These are phyloP conservation scores for Coreoperca whiteheadi DNA, from an alignment of 2,113 vertebrate species.

Conservation along the genomic window DNA sequence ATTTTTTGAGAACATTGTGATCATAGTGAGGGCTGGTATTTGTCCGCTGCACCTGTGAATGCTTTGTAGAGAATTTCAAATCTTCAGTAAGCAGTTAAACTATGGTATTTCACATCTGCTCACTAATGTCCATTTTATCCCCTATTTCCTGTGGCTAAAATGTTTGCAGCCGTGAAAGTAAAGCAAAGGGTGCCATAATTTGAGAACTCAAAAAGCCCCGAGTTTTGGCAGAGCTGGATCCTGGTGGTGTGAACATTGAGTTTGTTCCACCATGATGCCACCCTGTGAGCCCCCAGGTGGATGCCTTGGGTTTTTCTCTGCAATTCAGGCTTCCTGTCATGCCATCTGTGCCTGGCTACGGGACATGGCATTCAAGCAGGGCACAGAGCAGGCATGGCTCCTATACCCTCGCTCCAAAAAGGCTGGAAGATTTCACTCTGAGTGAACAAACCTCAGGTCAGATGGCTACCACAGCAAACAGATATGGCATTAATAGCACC, in stretches of 20 bases:
- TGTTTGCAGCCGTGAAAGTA: slow-evolving; percentile 32
- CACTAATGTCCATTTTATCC: slow-evolving; percentile 2
- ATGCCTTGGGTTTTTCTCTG: slow-evolving; percentile 72
- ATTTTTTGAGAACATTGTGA: slow-evolving; percentile 28
- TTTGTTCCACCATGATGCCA: slow-evolving; percentile 72
- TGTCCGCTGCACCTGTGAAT: slow-evolving; percentile 23
- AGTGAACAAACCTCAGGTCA: slow-evolving; percentile 61
- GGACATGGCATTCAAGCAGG: slow-evolving; percentile 74
- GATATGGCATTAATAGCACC: slow-evolving; percentile 36
- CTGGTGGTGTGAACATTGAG: slow-evolving; percentile 61
- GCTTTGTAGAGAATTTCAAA: neutral
- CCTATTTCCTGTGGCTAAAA: slow-evolving; percentile 1
- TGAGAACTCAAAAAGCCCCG: slow-evolving; percentile 32
- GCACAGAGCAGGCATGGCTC: slow-evolving; percentile 61
- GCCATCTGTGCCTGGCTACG: slow-evolving; percentile 81
- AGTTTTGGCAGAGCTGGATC: slow-evolving; percentile 38
- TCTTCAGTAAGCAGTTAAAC: slow-evolving; percentile 2
- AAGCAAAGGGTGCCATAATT: slow-evolving; percentile 30
- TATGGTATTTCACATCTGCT: slow-evolving; percentile 4
- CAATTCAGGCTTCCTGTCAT: slow-evolving; percentile 75
- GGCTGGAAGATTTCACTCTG: slow-evolving; percentile 55
- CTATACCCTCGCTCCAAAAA: slow-evolving; percentile 49
- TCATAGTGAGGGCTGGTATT: neutral
- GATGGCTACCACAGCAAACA: slow-evolving; percentile 45
- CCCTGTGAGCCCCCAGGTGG: slow-evolving; percentile 64